Conservation (phyloP, 2,888 invertebrate genomes). For the Incurvaria masculella region DNA sequence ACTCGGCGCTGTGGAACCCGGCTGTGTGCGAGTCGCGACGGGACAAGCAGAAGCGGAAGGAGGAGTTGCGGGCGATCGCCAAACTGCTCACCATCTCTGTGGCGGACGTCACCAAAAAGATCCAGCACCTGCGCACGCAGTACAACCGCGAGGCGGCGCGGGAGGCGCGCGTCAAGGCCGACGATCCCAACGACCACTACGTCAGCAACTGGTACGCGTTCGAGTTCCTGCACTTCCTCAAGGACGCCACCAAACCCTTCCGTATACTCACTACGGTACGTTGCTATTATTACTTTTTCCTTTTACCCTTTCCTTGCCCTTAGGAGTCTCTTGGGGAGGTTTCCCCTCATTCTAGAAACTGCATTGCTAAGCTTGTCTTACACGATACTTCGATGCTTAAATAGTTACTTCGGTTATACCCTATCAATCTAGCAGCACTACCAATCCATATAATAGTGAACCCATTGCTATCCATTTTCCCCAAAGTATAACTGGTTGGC, state of each 20-base stretch:
- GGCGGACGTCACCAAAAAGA: constrained; percentile 56
- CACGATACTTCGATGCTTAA: too few species aligned
- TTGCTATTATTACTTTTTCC: constrained; percentile 8
- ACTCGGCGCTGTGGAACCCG: constrained; percentile 42
- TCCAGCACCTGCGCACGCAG: constrained; percentile 59
- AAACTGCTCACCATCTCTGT: constrained; percentile 34
- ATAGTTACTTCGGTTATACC: too few species aligned
- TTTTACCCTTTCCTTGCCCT: too few species aligned
- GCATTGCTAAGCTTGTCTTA: too few species aligned
- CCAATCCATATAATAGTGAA: too few species aligned
- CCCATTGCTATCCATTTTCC: too few species aligned
- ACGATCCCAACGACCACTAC: constrained; percentile 53
- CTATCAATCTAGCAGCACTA: too few species aligned
- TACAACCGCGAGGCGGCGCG: constrained; percentile 58
- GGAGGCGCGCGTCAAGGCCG: constrained; percentile 45
- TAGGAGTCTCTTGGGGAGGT: too few species aligned
- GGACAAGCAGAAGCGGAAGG: constrained; percentile 45
- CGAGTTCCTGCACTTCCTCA: constrained; percentile 57
- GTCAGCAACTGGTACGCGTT: constrained; percentile 55
- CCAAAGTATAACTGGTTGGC: too few species aligned
- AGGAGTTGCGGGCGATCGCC: constrained; percentile 39
- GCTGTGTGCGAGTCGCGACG: constrained; percentile 39
- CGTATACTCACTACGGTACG: constrained; percentile 36
- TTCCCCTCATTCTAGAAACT: too few species aligned
- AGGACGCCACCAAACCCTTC: constrained; percentile 51